These are phyloP conservation scores for Castor canadensis DNA, from an alignment of 2,113 vertebrate genomes.

Conservation along the genomic window DNA sequence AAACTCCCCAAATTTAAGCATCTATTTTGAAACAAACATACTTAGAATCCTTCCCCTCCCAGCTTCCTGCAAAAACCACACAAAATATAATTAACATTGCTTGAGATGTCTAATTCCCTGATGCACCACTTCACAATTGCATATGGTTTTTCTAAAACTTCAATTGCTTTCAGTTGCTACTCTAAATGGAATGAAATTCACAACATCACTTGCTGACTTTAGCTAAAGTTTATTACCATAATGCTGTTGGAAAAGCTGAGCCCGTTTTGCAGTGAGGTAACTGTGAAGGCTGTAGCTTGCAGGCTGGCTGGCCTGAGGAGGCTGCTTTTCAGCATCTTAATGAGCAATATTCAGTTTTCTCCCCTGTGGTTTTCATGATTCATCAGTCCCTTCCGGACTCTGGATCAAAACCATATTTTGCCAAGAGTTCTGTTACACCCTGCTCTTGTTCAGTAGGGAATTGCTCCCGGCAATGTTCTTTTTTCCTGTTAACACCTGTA, in stretches of 20 bases:
- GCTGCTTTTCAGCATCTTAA: neutral
- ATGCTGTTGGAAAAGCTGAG: neutral
- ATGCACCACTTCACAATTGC: conserved; percentile 55
- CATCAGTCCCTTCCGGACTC: conserved; percentile 33
- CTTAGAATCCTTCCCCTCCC: conserved; percentile 19
- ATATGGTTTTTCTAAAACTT: conserved; percentile 56
- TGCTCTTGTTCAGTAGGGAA: conserved; percentile 63
- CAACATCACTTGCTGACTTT: conserved; percentile 41
- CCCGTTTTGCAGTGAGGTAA: neutral
- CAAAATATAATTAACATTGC: conserved; percentile 44
- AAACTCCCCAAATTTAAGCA: neutral
- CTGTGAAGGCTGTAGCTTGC: neutral
- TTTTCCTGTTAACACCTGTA: conserved; percentile 52
- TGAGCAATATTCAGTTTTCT: neutral
- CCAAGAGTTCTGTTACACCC: conserved; percentile 46
- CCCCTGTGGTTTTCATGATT: conserved; percentile 50
- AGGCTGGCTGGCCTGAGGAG: neutral
- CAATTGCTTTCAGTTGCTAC: conserved; percentile 65
- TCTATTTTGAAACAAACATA: conserved; percentile 61
- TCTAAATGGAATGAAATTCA: conserved; percentile 15
- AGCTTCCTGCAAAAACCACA: conserved; percentile 62
- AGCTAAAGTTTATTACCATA: conserved; percentile 25
- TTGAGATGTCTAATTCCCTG: conserved; percentile 48
- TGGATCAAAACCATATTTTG: conserved; percentile 72
- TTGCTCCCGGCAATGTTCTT: conserved; percentile 60